A percentile compares a stretch with the other conserved stretches of the same genome.
phyloP scores from a whole-genome alignment of 1,140 invertebrate species.

The Drosophila bifasciata region DNA sequence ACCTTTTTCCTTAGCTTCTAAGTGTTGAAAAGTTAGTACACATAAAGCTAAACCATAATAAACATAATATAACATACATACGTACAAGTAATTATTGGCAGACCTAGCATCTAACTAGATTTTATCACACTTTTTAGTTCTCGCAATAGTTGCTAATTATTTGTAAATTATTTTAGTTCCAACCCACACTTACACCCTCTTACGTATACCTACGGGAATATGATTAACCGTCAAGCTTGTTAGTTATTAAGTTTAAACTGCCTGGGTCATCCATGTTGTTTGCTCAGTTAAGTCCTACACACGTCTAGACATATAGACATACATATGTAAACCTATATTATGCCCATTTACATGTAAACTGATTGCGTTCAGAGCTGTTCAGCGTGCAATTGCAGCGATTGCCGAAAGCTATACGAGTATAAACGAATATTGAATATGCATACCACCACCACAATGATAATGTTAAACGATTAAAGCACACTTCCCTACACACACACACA shows the following conservation, averaged over 20 bases:
- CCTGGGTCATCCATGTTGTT: constrained; percentile 35
- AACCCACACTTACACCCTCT: background rate
- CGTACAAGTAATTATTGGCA: constrained; percentile 50
- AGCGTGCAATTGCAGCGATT: constrained; percentile 13
- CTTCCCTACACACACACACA: constrained; percentile 20
- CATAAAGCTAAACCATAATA: constrained; percentile 56
- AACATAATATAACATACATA: constrained; percentile 24
- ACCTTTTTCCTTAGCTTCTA: constrained; percentile 76
- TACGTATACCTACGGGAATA: constrained; percentile 21
- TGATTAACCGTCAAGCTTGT: constrained; percentile 59
- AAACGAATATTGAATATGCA: constrained; percentile 51
- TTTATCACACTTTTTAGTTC: constrained; percentile 75
- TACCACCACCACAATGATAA: constrained; percentile 52
- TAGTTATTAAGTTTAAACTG: constrained; percentile 54
- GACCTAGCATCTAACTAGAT: constrained; percentile 68
- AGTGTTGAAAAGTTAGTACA: constrained; percentile 78
- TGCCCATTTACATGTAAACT: constrained; percentile 14
- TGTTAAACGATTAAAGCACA: constrained; percentile 70
- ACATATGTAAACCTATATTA: constrained; percentile 8
- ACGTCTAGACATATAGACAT: constrained; percentile 12
- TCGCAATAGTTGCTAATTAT: constrained; percentile 78
- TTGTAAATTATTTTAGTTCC: constrained; percentile 72
- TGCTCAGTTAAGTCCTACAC: constrained; percentile 55
- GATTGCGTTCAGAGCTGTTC: background rate
- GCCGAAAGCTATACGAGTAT: constrained; percentile 23